phyloP scores from a whole-genome alignment of 1,140 invertebrate genomes.

The Habropoda laboriosa region DNA sequence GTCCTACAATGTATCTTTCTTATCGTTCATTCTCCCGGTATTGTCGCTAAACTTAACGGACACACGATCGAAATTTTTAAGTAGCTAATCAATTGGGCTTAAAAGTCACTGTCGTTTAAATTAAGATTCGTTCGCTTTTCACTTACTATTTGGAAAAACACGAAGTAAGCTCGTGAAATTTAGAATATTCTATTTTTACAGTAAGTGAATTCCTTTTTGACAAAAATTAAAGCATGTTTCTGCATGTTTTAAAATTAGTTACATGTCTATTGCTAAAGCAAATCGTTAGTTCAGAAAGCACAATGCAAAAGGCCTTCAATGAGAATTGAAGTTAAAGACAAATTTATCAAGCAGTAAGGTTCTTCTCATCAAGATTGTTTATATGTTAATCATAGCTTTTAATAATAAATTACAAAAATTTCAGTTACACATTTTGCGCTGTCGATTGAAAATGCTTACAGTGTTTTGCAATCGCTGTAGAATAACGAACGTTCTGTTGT shows the following conservation, averaged over 20 bases:
- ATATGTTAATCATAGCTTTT: too few species aligned
- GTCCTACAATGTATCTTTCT: too few species aligned
- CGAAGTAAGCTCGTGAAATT: not conserved
- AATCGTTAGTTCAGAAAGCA: constrained; percentile 36
- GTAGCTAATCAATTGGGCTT: not conserved
- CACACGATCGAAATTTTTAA: too few species aligned
- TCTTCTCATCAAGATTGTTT: too few species aligned
- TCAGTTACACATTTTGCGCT: not conserved
- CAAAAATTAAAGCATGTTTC: constrained; percentile 49
- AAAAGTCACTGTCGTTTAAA: not conserved
- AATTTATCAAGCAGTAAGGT: not conserved
- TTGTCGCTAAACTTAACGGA: too few species aligned
- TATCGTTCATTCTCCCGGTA: not conserved
- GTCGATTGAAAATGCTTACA: not conserved
- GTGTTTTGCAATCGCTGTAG: not conserved
- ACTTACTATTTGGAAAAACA: not conserved
- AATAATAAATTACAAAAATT: not conserved
- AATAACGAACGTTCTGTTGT: not conserved
- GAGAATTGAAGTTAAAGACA: not conserved
- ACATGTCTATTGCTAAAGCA: not conserved
- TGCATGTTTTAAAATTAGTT: constrained; percentile 59
- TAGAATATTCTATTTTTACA: not conserved
- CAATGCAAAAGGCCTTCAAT: not conserved
- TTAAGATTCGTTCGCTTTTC: constrained; percentile 22
- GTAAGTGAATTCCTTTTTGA: constrained; percentile 45